These are phyloP conservation scores for Limenitis camilla DNA, from an alignment of 2,888 invertebrate species.

Conservation along the genomic window DNA sequence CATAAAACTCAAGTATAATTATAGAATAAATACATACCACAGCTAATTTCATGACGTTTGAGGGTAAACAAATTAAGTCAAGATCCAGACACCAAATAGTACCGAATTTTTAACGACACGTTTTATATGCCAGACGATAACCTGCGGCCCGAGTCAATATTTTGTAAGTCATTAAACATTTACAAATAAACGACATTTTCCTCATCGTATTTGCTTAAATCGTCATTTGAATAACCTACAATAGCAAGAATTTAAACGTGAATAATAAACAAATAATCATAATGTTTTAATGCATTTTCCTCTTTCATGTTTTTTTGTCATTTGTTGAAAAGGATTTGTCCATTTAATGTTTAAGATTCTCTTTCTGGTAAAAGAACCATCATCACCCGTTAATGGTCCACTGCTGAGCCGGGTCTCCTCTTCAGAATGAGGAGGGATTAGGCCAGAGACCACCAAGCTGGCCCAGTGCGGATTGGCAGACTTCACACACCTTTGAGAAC, in stretches of 20 bases:
- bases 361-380: too few species aligned
- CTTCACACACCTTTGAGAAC: too few species aligned
- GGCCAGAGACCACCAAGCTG: too few species aligned
- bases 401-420: too few species aligned
- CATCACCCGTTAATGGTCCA: too few species aligned
- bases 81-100: conserved; percentile 1
- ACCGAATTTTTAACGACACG: conserved; percentile 1
- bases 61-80: conserved; percentile 7
- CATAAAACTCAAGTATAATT: neutral
- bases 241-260: neutral
- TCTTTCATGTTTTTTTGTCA: too few species aligned
- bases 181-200: conserved; percentile 31
- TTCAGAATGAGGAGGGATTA: too few species aligned
- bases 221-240: neutral
- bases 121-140: conserved; percentile 18
- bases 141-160: conserved; percentile 34
- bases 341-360: too few species aligned
- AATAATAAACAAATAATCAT: too few species aligned
- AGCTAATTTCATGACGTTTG: conserved; percentile 35
- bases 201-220: conserved; percentile 33
- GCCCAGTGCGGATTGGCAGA: too few species aligned
- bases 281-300: too few species aligned
- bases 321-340: too few species aligned
- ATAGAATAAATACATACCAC: conserved; percentile 33
- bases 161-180: conserved; percentile 27